A percentile compares a stretch with the other conserved stretches of the same genome.
Conservation (phyloP, 1,140 invertebrate species). For the Globodera rostochiensis region DNA sequence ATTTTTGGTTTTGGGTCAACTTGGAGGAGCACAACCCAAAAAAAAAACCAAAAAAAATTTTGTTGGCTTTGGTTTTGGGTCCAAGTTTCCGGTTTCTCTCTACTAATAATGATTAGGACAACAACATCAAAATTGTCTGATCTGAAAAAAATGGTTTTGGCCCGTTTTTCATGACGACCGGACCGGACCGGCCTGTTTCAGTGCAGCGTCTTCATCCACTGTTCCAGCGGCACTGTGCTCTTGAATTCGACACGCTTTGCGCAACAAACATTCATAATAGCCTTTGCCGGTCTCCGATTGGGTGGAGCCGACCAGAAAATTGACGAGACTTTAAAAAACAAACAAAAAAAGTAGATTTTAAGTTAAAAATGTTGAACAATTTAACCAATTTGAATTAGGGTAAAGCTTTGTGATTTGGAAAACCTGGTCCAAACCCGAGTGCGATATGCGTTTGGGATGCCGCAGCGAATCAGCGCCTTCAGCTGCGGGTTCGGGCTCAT, state of each 20-base stretch:
- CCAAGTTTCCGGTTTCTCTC: too few species aligned
- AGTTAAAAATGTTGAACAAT: too few species aligned
- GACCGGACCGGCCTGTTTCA: slow-evolving; percentile 58
- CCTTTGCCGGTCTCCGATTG: slow-evolving; percentile 54
- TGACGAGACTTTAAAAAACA: slow-evolving; percentile 44
- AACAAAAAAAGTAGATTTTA: not conserved
- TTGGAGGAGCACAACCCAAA: too few species aligned
- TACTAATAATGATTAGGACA: too few species aligned
- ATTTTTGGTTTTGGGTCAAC: too few species aligned
- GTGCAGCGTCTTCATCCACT: slow-evolving; percentile 49
- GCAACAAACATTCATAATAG: slow-evolving; percentile 65
- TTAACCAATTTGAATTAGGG: too few species aligned
- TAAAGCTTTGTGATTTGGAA: not conserved
- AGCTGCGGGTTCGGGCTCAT: slow-evolving; percentile 49
- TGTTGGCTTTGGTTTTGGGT: too few species aligned
- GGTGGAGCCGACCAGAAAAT: slow-evolving; percentile 50
- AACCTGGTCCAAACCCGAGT: slow-evolving; percentile 61
- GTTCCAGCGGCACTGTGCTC: slow-evolving; percentile 23
- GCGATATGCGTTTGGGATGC: slow-evolving; percentile 66
- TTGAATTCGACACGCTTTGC: slow-evolving; percentile 39
- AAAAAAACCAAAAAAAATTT: too few species aligned
- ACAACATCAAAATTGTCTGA: too few species aligned
- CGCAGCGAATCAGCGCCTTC: slow-evolving; percentile 63
- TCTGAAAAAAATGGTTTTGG: too few species aligned
- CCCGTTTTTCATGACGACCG: too few species aligned